These are phyloP conservation scores for Geodia barretti DNA, from an alignment of 37 sponge, comb jelly and placozoan genomes.

Conservation along the genomic window DNA sequence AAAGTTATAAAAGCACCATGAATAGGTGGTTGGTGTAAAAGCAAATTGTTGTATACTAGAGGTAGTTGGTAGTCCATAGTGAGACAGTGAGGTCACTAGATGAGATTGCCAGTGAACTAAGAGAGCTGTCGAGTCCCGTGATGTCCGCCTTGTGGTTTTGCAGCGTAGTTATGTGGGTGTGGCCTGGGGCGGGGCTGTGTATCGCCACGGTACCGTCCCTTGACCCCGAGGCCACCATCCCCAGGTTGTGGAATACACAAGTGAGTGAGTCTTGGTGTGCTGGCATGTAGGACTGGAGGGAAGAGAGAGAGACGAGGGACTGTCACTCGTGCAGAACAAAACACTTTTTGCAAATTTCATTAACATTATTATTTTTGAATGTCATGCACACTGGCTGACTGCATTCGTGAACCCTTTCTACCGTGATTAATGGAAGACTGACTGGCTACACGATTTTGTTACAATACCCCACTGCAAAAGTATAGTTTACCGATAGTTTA, in stretches of 20 bases:
- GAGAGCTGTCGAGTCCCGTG: slow-evolving; percentile 39
- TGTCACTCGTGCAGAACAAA: not conserved
- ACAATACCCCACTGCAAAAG: not conserved
- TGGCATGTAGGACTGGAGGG: slow-evolving; percentile 23
- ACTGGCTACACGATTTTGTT: not conserved
- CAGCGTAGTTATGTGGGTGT: slow-evolving; percentile 1
- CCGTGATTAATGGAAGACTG: not conserved
- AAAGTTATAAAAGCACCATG: too few relatives aligned
- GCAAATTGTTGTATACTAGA: not conserved
- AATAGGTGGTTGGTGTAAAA: not conserved
- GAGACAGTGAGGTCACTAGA: slow-evolving; percentile 37
- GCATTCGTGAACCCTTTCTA: not conserved
- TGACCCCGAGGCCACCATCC: slow-evolving; percentile 58
- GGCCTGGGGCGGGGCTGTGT: slow-evolving; percentile 2
- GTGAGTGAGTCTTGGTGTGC: slow-evolving; percentile 36
- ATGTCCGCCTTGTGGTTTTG: slow-evolving; percentile 8
- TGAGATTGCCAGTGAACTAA: slow-evolving; percentile 26
- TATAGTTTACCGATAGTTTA: not conserved
- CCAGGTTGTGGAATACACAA: slow-evolving; percentile 53
- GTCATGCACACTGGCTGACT: not conserved
- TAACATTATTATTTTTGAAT: not conserved
- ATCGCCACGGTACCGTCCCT: slow-evolving; percentile 46
- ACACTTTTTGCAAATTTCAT: not conserved
- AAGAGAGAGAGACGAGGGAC: not conserved
- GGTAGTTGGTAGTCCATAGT: slow-evolving; percentile 31